phyloP scores from a whole-genome alignment of 1,140 invertebrate species.

The Dermatophagoides farinae region DNA sequence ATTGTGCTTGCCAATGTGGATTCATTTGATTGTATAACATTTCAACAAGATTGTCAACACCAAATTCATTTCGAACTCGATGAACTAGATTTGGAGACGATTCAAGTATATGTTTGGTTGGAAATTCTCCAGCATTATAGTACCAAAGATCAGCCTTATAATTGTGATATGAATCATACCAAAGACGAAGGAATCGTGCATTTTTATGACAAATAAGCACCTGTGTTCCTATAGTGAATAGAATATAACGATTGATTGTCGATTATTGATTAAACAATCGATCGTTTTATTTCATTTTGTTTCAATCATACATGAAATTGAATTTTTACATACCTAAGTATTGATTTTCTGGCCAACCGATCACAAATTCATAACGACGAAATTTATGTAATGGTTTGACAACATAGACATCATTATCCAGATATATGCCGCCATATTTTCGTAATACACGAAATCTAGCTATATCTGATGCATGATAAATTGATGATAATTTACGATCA shows the following conservation, averaged over 20 bases:
- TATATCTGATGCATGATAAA: slow-evolving; percentile 27
- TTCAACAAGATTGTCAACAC: slow-evolving; percentile 21
- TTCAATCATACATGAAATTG: background rate
- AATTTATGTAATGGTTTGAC: slow-evolving; percentile 25
- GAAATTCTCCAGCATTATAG: slow-evolving; percentile 24
- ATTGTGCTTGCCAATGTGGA: slow-evolving; percentile 12
- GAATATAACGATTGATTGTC: background rate
- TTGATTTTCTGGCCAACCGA: slow-evolving; percentile 24
- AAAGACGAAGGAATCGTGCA: slow-evolving; percentile 22
- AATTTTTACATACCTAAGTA: slow-evolving; percentile 15
- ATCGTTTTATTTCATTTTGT: no score
- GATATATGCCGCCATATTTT: slow-evolving; percentile 26
- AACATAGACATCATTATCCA: slow-evolving; percentile 27
- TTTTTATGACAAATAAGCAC: slow-evolving; percentile 22
- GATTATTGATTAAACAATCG: background rate
- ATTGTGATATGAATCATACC: slow-evolving; percentile 21
- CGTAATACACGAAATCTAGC: slow-evolving; percentile 23
- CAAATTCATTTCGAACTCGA: slow-evolving; percentile 21
- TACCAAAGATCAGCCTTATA: slow-evolving; percentile 22
- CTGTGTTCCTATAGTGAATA: slow-evolving; percentile 16
- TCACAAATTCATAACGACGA: slow-evolving; percentile 24
- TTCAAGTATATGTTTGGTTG: slow-evolving; percentile 20
- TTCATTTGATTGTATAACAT: slow-evolving; percentile 18
- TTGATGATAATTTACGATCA: slow-evolving; percentile 19
- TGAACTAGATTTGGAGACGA: slow-evolving; percentile 22